Evolutionary conservation across 2,113 vertebrate genomes (phyloP).

Genomic region (Delphinapterus leucas): DNA sequence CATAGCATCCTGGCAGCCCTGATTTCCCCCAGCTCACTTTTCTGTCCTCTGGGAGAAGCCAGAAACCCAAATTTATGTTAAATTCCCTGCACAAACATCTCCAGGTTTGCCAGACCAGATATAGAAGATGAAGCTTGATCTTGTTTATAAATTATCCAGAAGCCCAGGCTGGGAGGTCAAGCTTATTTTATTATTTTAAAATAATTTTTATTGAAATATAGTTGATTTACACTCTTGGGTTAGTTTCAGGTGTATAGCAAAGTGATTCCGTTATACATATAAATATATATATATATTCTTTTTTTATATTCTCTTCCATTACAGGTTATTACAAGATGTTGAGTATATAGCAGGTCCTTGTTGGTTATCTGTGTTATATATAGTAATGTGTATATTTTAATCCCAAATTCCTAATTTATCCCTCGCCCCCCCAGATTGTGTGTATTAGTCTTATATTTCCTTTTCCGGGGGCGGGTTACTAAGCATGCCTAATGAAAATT

Average conservation of each 20-base stretch:
- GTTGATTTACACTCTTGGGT: neutral
- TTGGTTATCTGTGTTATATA: neutral
- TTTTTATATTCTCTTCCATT: neutral
- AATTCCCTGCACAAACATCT: neutral
- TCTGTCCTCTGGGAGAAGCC: neutral
- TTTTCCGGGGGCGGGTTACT: neutral
- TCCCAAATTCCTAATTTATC: neutral
- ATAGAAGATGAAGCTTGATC: neutral
- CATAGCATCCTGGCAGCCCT: neutral
- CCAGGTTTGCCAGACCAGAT: neutral
- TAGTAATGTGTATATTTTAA: neutral
- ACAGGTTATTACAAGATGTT: neutral
- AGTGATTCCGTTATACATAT: neutral
- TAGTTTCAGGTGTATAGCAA: neutral
- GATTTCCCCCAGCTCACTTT: neutral
- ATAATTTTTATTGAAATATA: neutral
- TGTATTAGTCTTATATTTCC: neutral
- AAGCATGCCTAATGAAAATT: neutral
- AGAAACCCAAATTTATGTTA: neutral
- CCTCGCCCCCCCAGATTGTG: accelerated
- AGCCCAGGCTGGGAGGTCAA: too few relatives aligned
- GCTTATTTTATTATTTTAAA: neutral
- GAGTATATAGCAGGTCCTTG: neutral
- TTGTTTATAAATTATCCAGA: neutral
- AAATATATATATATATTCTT: neutral